These are phyloP conservation scores for Drosophila equinoxialis DNA, from an alignment of 1,140 invertebrate species.

Conservation along the genomic window DNA sequence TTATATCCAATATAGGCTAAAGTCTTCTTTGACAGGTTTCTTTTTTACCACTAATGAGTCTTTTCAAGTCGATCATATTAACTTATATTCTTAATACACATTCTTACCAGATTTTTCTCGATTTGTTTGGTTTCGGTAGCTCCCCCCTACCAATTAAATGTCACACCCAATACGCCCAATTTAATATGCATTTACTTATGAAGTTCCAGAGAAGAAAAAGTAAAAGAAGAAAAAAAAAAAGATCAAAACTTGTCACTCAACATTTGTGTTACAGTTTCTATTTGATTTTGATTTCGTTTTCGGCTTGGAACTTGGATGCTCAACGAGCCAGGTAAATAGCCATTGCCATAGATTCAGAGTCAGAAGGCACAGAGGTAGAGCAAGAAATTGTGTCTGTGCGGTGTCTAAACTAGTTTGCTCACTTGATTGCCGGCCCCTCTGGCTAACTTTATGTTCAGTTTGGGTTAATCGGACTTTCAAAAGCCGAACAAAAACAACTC, in stretches of 20 bases:
- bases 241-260: constrained; percentile 64
- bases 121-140: constrained; percentile 37
- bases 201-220: neutral
- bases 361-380: neutral
- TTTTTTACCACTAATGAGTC: neutral
- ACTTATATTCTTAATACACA: neutral
- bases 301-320: constrained; percentile 31
- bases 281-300: constrained; percentile 16
- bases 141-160: constrained; percentile 37
- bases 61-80: neutral
- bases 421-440: constrained; percentile 55
- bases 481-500: constrained; percentile 43
- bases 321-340: constrained; percentile 53
- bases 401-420: constrained; percentile 68
- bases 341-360: constrained; percentile 8
- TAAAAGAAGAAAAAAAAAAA: neutral
- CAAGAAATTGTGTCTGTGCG: constrained; percentile 41
- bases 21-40: too few species aligned
- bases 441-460: constrained; percentile 24
- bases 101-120: constrained; percentile 15
- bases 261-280: constrained; percentile 65
- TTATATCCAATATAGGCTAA: too few species aligned
- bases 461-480: constrained; percentile 72
- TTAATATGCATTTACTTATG: constrained; percentile 42
- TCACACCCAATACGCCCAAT: constrained; percentile 45